A percentile compares a stretch with the other conserved stretches of the same genome.
Conservation (phyloP, 2,113 vertebrate species). For the Cariama cristata region DNA sequence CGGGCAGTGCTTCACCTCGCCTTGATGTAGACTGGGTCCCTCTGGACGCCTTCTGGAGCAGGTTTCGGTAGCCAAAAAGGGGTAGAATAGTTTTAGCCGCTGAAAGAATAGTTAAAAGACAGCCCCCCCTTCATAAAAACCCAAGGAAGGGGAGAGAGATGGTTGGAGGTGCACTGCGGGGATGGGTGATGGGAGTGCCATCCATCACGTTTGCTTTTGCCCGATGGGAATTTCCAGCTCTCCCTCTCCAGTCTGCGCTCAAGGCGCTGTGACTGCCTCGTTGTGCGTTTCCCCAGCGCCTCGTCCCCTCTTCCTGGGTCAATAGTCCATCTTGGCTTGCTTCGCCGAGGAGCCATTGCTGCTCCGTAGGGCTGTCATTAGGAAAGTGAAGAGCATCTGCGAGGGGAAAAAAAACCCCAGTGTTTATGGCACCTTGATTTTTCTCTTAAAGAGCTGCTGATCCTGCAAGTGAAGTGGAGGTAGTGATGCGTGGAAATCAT, state of each 20-base stretch:
- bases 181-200: conserved; percentile 10
- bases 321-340: neutral
- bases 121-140: neutral
- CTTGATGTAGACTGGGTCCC: neutral
- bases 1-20: neutral
- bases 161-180: neutral
- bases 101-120: neutral
- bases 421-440: neutral
- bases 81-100: neutral
- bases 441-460: neutral
- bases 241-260: neutral
- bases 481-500: rapidly evolving
- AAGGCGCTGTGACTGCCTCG: neutral
- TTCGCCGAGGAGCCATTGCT: neutral
- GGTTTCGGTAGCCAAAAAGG: neutral
- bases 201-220: conserved; percentile 37
- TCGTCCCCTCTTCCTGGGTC: neutral
- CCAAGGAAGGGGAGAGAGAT: neutral
- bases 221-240: neutral
- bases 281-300: neutral
- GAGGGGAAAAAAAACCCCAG: neutral
- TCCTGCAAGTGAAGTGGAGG: neutral
- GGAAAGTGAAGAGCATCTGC: neutral
- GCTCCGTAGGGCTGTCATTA: neutral
- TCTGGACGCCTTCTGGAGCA: neutral